Base-by-base conservation (phyloP, 2,113 vertebrate genomes). In the Lamprologus callipterus region DNA sequence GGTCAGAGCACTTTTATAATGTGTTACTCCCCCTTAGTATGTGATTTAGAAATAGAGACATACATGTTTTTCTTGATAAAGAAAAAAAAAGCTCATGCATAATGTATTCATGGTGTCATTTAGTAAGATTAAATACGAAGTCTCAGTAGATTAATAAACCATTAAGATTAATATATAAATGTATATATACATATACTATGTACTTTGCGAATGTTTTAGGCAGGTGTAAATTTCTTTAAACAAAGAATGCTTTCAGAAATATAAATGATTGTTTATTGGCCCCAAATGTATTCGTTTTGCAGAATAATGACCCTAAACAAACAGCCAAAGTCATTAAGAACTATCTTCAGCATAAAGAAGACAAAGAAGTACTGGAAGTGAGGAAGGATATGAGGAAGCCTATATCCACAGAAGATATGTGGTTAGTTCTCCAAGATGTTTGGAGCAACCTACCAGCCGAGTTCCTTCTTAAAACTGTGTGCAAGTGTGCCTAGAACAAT, bases 401-500 rank as follows among this genome's bases (percentile, higher is more conserved):
- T 60, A 60, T 19, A 33, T 60, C 28, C 57, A 60, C 28, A 60
- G 16, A 60, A 60, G 57, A 60, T 60, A 0, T 60, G 57, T 60
- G 57, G 57, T 7, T 60, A 60, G 1, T 60, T 60, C 28, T 60
- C 57, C 57, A 60, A 60, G 16, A 60, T 60, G 16, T 33, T 60
- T 63, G 58, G 58, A 33, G 2, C 58, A 33, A 63, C 58, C 0
- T 63, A 7, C 58, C 58, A 19, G 58, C 9, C 2, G 28, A 63
- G 58, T 33, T 63, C 16, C 9, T 19, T 33, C 58, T 60, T 33
- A 60, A 60, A 63, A 33, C 28, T 63, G 58, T 16, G 13, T 63
- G 58, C 58, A 63, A 63, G 5, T 19, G 58, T 63, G 19, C 28
- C 16, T 60, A 60, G 57, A 60, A 0, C 0, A 60, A 60, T 10